Evolutionary conservation across 1,140 invertebrate genomes (phyloP).

Genomic region (Cotesia glomerata): DNA sequence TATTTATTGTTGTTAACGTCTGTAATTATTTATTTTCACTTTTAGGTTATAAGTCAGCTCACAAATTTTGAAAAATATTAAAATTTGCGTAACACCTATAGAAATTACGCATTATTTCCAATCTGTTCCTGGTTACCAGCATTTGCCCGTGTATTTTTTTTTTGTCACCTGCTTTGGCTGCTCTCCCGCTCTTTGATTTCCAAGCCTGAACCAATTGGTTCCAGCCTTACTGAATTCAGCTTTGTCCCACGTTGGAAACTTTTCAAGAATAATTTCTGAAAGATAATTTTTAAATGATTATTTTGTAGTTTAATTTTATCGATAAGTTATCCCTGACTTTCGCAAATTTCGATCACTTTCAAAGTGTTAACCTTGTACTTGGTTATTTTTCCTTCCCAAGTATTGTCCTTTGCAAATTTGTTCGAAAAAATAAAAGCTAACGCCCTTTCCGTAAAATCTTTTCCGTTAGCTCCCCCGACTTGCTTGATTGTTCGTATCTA

Average conservation of each 20-base stretch:
- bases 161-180: conserved; percentile 4
- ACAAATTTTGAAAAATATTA: no score
- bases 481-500: not conserved
- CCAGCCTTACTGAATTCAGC: not conserved
- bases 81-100: not conserved
- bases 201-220: not conserved
- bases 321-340: not conserved
- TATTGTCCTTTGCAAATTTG: not conserved
- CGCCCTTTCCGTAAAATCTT: not conserved
- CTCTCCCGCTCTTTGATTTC: not conserved
- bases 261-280: not conserved
- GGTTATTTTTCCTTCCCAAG: not conserved
- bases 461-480: not conserved
- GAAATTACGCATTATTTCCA: not conserved
- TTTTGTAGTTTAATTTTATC: not conserved
- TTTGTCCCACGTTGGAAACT: not conserved
- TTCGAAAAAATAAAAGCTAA: not conserved
- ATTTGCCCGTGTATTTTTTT: not conserved
- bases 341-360: not conserved
- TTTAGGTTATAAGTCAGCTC: not conserved
- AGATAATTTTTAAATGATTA: not conserved
- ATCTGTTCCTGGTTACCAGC: not conserved
- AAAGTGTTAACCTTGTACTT: not conserved
- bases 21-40: no score
- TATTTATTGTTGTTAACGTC: no score